These are phyloP conservation scores for Aurelia sp. DNA, from an alignment of 30 jellyfish, hydroid and myxozoan species.

Conservation along the genomic window DNA sequence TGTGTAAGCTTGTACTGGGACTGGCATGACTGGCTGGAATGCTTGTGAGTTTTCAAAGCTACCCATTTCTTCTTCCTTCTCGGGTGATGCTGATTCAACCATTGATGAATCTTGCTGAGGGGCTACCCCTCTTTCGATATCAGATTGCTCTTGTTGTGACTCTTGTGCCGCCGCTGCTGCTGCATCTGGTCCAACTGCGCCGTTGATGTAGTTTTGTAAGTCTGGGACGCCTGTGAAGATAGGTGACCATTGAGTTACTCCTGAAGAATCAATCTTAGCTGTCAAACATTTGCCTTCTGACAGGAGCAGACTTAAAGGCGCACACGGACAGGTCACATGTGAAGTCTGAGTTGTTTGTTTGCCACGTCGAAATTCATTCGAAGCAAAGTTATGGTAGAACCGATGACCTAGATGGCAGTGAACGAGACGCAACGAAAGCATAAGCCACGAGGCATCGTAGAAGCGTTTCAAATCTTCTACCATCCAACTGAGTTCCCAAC, in stretches of 20 bases:
- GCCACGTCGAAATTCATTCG: no score
- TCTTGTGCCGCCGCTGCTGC: conserved; percentile 36
- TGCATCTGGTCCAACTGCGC: conserved; percentile 77
- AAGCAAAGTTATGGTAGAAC: no score
- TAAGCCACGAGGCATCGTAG: no score
- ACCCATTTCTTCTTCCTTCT: conserved; percentile 15
- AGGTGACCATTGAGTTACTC: not conserved
- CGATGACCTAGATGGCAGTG: no score
- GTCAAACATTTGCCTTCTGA: no score
- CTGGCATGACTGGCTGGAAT: conserved; percentile 62
- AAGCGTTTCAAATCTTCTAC: no score
- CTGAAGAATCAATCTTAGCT: no score
- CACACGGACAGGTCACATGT: no score
- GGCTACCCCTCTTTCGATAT: conserved; percentile 45
- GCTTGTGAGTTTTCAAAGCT: conserved; percentile 36
- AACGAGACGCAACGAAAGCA: no score
- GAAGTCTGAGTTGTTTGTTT: no score
- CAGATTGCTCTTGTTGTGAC: conserved; percentile 40
- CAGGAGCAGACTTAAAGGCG: no score
- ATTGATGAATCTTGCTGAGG: conserved; percentile 60
- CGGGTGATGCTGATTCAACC: conserved; percentile 57
- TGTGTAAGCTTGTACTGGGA: conserved; percentile 31
- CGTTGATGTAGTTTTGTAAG: conserved; percentile 61
- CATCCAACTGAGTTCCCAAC: no score
- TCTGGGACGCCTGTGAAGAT: conserved; percentile 51